Evolutionary conservation across 2,797 vertebrate genomes (phyloP).

Genomic region (Chromis chromis): DNA sequence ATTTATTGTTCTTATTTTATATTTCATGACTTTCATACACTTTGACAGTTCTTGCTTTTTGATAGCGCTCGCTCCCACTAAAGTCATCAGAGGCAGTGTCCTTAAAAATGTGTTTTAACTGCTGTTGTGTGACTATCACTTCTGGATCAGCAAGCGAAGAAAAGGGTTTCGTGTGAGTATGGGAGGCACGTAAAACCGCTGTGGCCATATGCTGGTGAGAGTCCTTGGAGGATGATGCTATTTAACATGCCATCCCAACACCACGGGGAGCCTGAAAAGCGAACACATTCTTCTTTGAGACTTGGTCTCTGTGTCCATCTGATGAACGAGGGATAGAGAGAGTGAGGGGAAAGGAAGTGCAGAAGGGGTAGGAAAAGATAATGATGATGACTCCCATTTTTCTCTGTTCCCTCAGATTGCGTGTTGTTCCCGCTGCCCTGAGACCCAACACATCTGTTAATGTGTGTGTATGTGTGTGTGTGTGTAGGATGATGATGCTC

Average conservation of each 20-base stretch:
- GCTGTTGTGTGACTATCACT: constrained; percentile 10
- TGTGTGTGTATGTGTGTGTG: constrained; percentile 15
- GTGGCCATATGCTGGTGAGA: constrained; percentile 50
- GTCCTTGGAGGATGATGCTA: constrained; percentile 52
- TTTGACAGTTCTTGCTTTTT: constrained; percentile 34
- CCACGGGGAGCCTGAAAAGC: constrained; percentile 23
- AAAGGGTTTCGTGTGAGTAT: constrained; percentile 20
- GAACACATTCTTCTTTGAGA: constrained; percentile 47
- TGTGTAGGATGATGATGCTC: constrained; percentile 23
- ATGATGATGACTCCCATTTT: constrained; percentile 61
- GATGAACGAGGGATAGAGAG: constrained; percentile 35
- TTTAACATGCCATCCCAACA: constrained; percentile 60
- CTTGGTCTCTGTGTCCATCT: constrained; percentile 42
- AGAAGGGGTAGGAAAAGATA: constrained; percentile 27
- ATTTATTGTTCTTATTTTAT: constrained; percentile 66
- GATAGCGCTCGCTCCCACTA: constrained; percentile 15
- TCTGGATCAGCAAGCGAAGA: constrained; percentile 24
- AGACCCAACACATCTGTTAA: constrained; percentile 53
- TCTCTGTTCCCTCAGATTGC: constrained; percentile 33
- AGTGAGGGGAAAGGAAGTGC: constrained; percentile 27
- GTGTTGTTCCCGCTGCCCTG: constrained; percentile 21
- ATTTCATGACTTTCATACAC: constrained; percentile 59
- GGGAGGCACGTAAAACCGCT: constrained; percentile 28
- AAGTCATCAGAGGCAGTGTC: constrained; percentile 41
- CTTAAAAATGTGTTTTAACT: constrained; percentile 28